These are phyloP conservation scores for Piscicola geometra DNA, from an alignment of 2,888 invertebrate species.

Conservation along the genomic window DNA sequence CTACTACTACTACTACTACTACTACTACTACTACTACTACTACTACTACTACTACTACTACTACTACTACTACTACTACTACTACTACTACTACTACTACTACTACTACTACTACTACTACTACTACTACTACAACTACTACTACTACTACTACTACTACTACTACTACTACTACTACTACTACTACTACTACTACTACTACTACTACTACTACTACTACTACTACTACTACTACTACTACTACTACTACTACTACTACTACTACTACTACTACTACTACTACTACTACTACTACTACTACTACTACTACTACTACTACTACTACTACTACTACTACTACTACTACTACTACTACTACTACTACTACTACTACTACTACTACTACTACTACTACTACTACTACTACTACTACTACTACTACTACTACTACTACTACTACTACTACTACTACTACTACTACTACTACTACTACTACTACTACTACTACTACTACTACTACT, in stretches of 20 bases:
- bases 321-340: constrained; percentile 21
- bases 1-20: background rate
- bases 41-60: background rate
- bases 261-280: constrained; percentile 19
- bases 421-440: constrained; percentile 22
- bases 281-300: constrained; percentile 6
- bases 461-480: constrained; percentile 24
- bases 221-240: constrained; percentile 14
- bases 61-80: background rate
- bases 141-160: constrained; percentile 3
- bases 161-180: background rate
- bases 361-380: constrained; percentile 3
- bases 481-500: constrained; percentile 30
- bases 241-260: constrained; percentile 21
- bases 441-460: constrained; percentile 22
- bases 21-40: background rate
- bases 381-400: constrained; percentile 22
- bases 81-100: constrained; percentile 3
- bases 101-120: constrained; percentile 2
- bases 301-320: constrained; percentile 15
- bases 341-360: constrained; percentile 23
- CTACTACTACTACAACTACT: background rate
- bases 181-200: background rate
- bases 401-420: constrained; percentile 24
- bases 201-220: background rate